Evolutionary conservation across 2,113 vertebrate species (phyloP), one percentile per base, ranked within the genome.

Genomic region (Siniperca knerii): DNA sequence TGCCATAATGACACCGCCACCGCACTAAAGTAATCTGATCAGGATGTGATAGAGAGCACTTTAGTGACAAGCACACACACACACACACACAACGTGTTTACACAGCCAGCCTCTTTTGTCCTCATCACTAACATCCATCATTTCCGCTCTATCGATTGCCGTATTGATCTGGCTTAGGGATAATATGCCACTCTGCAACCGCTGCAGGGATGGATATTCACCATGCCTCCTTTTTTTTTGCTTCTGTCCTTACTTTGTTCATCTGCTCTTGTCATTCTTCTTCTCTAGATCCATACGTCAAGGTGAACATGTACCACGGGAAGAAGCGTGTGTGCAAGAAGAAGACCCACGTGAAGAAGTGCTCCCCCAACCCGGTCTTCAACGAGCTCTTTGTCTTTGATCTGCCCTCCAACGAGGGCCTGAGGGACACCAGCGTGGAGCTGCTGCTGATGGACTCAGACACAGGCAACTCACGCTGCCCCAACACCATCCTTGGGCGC

Each of bases 361-460:
- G 97, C 65, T 96, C 97, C 1, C 98, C 98, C 12, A 99, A 99
- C 85, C 98, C 98, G 0, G 98, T 99, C 80, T 99, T 99, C 93
- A 99, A 99, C 15, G 98, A 99, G 96, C 96, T 98, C 55, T 99
- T 99, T 92, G 98, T 98, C 61, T 99, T 99, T 89, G 98, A 99
- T 87, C 96, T 99, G 91, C 97, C 98, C 85, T 98, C 97, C 13
- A 97, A 99, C 77, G 94, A 93, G 78, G 95, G 97, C 29, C 96
- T 99, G 81, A 96, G 97, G 90, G 97, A 99, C 92, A 98, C 98
- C 94, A 98, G 97, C 75, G 98, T 99, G 94, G 98, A 99, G 93
- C 97, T 99, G 89, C 95, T 99, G 82, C 97, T 99, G 92, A 95
- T 99, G 96, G 98, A 99, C 97, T 99, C 98, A n/a, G 98, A 98